Base-by-base conservation (phyloP, 2,797 vertebrate species). In the Tragelaphus oryx region DNA sequence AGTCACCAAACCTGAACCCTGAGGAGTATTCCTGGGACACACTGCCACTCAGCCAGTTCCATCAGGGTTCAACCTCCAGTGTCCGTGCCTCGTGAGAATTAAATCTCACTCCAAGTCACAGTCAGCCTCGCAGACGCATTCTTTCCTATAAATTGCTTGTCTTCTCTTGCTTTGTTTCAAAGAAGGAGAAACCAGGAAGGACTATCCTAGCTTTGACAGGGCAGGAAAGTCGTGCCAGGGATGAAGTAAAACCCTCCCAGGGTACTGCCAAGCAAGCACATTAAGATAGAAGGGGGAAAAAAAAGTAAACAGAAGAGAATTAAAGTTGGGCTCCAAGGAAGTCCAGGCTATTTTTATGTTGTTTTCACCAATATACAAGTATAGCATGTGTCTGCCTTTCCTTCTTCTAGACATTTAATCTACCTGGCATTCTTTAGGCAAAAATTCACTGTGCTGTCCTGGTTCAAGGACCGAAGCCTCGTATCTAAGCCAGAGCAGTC, bases 111-210 rank as follows among this genome's bases (percentile, higher is more conserved):
- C 65, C 46, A 24, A 37, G 26, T 17, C 22, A 9, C 57, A 60
- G 6, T 3, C 1, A 20, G n/a, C 54, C 87, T 54, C 50, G 14
- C 16, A 33, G 26, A 80, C 33, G 57, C 41, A 16, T 16, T 68
- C 65, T 59, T 94, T 57, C 46, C 41, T 33, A 33, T 59, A 86
- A 24, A 54, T 24, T 18, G 8, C 20, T 80, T 55, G 5, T 76
- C n/a, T 94, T 85, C 17, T 79, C 54, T 94, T 60, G 11, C 62
- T 84, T 93, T 75, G 30, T 60, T 92, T 94, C 82, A 68, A 83
- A 89, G 91, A 62, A 78, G 57, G 46, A 93, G 48, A 94, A 93
- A n/a, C 14, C 74, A 87, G 75, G 26, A 75, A 80, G n/a, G 24
- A 89, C 62, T 60, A n/a, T 55, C 81, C 33, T 37, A 80, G 10